These are phyloP conservation scores for Drosophila emarginata DNA, from an alignment of 2,888 invertebrate genomes.

Conservation along the genomic window DNA sequence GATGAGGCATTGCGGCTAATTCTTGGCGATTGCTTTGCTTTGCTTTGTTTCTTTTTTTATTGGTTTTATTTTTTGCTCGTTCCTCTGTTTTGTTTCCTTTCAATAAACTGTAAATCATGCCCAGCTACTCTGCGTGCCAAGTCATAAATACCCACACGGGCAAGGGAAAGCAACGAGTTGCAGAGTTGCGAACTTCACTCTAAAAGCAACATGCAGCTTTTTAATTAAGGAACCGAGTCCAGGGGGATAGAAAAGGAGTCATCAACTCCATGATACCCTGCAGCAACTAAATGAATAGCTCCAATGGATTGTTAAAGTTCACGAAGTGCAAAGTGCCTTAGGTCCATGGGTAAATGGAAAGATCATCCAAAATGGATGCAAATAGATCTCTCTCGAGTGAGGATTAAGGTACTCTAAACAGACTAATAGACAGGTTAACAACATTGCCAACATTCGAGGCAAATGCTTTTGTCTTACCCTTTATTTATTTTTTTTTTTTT, in stretches of 20 bases:
- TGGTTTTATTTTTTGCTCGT: slow-evolving; percentile 7
- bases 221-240: slow-evolving; percentile 68
- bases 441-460: neutral
- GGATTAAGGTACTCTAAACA: neutral
- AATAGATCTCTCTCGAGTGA: no score
- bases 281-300: neutral
- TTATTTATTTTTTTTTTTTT: neutral
- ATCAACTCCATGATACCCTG: neutral
- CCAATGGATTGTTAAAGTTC: neutral
- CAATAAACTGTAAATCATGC: slow-evolving; percentile 74
- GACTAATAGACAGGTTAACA: neutral
- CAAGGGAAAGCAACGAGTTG: slow-evolving; percentile 22
- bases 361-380: no score
- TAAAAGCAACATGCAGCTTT: slow-evolving; percentile 63
- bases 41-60: slow-evolving; percentile 16
- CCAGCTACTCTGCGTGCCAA: slow-evolving; percentile 64
- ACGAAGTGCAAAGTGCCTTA: no score
- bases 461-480: slow-evolving; percentile 4
- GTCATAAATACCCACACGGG: slow-evolving; percentile 65
- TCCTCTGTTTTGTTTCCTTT: slow-evolving; percentile 43
- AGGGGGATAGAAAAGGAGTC: neutral
- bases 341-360: no score
- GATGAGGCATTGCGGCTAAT: slow-evolving; percentile 75
- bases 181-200: slow-evolving; percentile 31
- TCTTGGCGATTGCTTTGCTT: slow-evolving; percentile 72